These are phyloP conservation scores for Gasterosteus nipponicus DNA, from an alignment of 2,113 vertebrate genomes.

Conservation along the genomic window DNA sequence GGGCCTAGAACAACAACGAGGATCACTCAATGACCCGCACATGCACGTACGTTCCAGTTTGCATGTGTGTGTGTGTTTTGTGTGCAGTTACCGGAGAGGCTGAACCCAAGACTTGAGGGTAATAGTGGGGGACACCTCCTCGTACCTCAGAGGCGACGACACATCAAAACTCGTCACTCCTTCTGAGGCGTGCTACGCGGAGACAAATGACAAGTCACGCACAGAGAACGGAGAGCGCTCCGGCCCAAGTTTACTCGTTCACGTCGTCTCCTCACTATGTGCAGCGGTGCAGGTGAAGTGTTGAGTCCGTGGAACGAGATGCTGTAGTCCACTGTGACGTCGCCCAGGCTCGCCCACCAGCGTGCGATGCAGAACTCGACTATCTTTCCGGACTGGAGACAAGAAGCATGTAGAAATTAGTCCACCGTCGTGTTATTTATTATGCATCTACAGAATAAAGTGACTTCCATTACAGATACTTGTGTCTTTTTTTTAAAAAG, in stretches of 20 bases:
- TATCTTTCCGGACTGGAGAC: slow-evolving; percentile 86
- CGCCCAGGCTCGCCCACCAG: slow-evolving; percentile 98
- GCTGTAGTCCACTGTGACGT: slow-evolving; percentile 92
- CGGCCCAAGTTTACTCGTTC: neutral
- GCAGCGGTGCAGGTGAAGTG: slow-evolving; percentile 88
- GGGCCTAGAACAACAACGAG: slow-evolving; percentile 81
- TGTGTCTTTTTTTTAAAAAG: neutral
- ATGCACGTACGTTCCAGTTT: no score
- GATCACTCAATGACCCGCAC: neutral
- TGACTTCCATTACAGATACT: neutral
- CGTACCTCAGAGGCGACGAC: slow-evolving; percentile 89
- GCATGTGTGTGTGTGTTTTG: neutral
- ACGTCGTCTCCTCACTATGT: slow-evolving; percentile 86
- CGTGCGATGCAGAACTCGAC: slow-evolving; percentile 96
- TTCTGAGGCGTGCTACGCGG: slow-evolving; percentile 91
- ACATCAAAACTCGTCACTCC: slow-evolving; percentile 94
- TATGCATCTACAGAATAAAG: neutral
- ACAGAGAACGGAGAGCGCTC: neutral
- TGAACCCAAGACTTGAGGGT: slow-evolving; percentile 98
- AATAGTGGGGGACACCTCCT: slow-evolving; percentile 93
- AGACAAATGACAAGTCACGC: slow-evolving; percentile 20
- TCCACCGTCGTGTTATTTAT: neutral
- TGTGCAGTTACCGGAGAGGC: slow-evolving; percentile 86
- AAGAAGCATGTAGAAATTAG: neutral
- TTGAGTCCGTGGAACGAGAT: slow-evolving; percentile 93